Evolutionary conservation across 2,113 vertebrate genomes (phyloP).

Genomic region (Cyanoramphus novaezelandiae): DNA sequence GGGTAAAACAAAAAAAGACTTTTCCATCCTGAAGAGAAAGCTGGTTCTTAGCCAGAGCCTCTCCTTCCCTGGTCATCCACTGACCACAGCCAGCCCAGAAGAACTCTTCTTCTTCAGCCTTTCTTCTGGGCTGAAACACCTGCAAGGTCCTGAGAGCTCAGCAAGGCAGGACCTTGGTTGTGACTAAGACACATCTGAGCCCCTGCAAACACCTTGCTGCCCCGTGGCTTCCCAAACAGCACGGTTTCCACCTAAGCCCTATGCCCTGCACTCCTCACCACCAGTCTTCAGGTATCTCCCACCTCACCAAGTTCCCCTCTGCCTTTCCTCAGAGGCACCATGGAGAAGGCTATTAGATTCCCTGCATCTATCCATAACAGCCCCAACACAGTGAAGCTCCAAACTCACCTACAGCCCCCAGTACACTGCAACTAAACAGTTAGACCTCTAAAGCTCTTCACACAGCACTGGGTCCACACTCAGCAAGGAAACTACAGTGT

Average conservation of each 20-base stretch:
- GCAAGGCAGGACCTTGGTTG: background rate
- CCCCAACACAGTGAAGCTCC: background rate
- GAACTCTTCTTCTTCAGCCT: background rate
- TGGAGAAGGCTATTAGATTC: background rate
- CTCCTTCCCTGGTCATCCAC: background rate
- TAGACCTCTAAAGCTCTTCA: background rate
- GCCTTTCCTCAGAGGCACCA: background rate
- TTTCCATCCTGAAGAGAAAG: background rate
- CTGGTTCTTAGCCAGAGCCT: background rate
- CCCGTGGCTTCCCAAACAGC: background rate
- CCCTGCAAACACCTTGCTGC: background rate
- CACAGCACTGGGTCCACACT: background rate
- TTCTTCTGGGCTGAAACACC: background rate
- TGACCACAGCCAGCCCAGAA: background rate
- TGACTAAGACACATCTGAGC: background rate
- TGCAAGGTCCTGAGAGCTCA: background rate
- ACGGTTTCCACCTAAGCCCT: background rate
- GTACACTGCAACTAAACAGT: background rate
- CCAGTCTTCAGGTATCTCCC: background rate
- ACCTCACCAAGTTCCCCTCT: background rate
- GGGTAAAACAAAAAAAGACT: rapidly evolving
- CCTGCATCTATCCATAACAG: background rate
- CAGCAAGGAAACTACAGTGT: background rate
- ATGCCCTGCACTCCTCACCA: background rate
- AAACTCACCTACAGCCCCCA: background rate